A percentile compares a stretch with the other conserved stretches of the same genome.
Evolutionary conservation across 37 sponge, comb jelly and placozoan genomes (phyloP).

Genomic region (Eunapius fragilis): DNA sequence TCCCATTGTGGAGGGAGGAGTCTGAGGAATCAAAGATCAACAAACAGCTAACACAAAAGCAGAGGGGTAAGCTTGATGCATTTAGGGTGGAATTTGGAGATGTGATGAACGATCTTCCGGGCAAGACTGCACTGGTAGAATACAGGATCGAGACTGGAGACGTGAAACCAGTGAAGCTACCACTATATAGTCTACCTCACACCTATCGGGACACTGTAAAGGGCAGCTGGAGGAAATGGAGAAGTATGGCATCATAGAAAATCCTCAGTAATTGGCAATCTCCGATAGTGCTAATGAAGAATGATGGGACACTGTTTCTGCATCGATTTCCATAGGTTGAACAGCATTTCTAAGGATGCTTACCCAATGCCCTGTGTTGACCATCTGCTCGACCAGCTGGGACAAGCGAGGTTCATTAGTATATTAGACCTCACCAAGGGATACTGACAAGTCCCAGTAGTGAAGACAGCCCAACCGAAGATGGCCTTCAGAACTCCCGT

Average conservation of each 20-base stretch:
- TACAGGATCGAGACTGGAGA: background rate
- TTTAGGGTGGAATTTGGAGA: no score
- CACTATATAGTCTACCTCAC: constrained; percentile 22
- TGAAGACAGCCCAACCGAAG: background rate
- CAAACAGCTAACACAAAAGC: no score
- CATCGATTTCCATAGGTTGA: no score
- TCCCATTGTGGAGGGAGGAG: no score
- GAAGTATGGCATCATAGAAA: constrained; percentile 32
- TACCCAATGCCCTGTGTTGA: constrained; percentile 42
- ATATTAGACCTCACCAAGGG: constrained; percentile 33
- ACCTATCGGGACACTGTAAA: constrained; percentile 16
- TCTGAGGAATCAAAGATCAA: no score
- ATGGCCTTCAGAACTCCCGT: constrained; percentile 25
- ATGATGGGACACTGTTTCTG: no score
- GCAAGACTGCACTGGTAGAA: no score
- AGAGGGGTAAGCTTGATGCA: no score
- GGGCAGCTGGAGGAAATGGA: constrained; percentile 26
- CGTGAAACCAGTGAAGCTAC: background rate
- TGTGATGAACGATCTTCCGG: no score
- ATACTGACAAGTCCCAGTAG: constrained; percentile 50
- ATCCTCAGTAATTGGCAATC: constrained; percentile 12
- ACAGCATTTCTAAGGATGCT: constrained; percentile 11
- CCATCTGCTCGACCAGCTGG: constrained; percentile 23
- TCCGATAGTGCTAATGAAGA: no score
- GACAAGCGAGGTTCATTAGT: constrained; percentile 24